Evolutionary conservation across 2,113 vertebrate genomes (phyloP).

Genomic region (Aptenodytes patagonicus): DNA sequence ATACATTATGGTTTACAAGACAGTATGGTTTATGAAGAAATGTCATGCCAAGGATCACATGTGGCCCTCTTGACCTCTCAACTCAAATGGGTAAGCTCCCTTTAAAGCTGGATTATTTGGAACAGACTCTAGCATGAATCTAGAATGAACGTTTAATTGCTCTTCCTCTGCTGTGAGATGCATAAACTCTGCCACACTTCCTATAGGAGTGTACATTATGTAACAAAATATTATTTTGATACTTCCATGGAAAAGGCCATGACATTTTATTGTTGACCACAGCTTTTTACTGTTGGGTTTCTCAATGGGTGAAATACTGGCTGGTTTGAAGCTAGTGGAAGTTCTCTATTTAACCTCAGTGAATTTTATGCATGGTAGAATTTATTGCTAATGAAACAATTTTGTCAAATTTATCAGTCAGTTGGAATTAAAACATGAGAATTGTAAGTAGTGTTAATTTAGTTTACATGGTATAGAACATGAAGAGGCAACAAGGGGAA

Average conservation of each 20-base stretch:
- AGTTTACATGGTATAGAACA: not conserved
- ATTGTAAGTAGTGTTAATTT: not conserved
- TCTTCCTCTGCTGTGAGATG: not conserved
- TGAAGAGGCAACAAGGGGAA: not conserved
- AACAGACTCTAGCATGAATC: not conserved
- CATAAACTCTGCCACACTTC: not conserved
- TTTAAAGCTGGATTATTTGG: not conserved
- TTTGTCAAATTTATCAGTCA: not conserved
- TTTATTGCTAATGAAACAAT: not conserved
- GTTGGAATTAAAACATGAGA: not conserved
- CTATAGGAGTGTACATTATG: not conserved
- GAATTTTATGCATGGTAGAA: not conserved
- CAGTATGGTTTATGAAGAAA: not conserved
- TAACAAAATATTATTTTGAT: not conserved
- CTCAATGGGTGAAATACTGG: not conserved
- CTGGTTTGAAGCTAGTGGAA: not conserved
- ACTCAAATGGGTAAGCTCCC: not conserved
- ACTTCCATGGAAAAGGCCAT: not conserved
- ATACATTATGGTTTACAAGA: not conserved
- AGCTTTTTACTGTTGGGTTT: not conserved
- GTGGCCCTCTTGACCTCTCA: not conserved
- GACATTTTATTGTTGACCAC: not conserved
- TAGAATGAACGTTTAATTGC: not conserved
- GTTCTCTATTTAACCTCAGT: not conserved
- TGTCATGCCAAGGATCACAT: not conserved